These are phyloP conservation scores for Leptinotarsa defecta DNA, from an alignment of 1,140 invertebrate genomes.

Conservation along the genomic window DNA sequence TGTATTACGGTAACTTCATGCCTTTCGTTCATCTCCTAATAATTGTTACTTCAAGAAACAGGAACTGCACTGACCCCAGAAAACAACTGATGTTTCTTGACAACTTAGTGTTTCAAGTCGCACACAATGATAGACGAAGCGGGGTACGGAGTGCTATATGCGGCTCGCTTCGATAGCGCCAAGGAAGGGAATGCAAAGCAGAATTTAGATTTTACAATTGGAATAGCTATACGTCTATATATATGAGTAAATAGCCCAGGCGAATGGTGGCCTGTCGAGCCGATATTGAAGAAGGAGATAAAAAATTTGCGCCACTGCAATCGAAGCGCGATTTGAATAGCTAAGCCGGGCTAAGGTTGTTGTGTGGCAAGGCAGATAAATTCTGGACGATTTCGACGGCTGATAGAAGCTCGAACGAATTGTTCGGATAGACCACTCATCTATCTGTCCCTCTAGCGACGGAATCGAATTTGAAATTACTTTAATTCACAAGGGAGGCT, in stretches of 20 bases:
- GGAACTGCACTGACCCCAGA: not conserved
- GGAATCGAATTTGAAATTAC: slow-evolving; percentile 57
- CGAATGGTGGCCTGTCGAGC: slow-evolving; percentile 37
- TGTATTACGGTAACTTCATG: no score
- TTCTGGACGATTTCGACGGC: slow-evolving; percentile 44
- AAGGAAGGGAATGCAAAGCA: slow-evolving; percentile 51
- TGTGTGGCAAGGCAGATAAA: slow-evolving; percentile 50
- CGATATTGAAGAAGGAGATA: slow-evolving; percentile 36
- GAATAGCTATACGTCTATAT: slow-evolving; percentile 54
- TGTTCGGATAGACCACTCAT: slow-evolving; percentile 54
- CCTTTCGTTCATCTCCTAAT: no score
- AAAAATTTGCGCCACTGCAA: slow-evolving; percentile 50
- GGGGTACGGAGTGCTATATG: not conserved
- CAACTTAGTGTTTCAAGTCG: slow-evolving; percentile 10
- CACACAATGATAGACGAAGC: not conserved
- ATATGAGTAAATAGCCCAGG: slow-evolving; percentile 48
- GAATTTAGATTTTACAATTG: slow-evolving; percentile 55
- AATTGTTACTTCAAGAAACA: not conserved
- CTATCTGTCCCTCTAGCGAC: slow-evolving; percentile 55
- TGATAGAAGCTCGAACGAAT: slow-evolving; percentile 49
- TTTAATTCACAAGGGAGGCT: slow-evolving; percentile 55
- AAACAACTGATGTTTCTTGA: not conserved
- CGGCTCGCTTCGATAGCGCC: not conserved
- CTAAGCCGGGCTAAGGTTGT: slow-evolving; percentile 55
- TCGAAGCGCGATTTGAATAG: slow-evolving; percentile 57